Conservation (phyloP, 2,888 invertebrate species). For the Tridacna crocea region DNA sequence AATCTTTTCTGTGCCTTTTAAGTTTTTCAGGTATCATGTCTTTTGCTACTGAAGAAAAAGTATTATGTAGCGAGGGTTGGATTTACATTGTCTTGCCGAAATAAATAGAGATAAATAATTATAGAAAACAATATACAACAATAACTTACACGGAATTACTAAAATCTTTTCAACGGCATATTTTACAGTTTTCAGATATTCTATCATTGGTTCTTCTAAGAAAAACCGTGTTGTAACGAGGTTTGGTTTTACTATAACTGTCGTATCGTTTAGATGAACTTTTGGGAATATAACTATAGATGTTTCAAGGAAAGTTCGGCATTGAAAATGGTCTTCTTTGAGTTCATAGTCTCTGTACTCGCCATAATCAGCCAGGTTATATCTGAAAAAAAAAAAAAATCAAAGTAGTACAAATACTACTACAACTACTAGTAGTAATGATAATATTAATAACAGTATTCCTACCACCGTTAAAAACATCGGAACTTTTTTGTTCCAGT, state of each 20-base stretch:
- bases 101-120: too few species aligned
- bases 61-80: too few species aligned
- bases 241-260: constrained; percentile 49
- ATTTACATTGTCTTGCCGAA: too few species aligned
- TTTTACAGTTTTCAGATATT: constrained; percentile 31
- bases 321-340: constrained; percentile 36
- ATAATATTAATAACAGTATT: too few species aligned
- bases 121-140: too few species aligned
- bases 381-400: constrained; percentile 30
- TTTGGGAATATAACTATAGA: constrained; percentile 58
- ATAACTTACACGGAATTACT: constrained; percentile 47
- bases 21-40: too few species aligned
- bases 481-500: too few species aligned
- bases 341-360: constrained; percentile 50
- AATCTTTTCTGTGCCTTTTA: too few species aligned
- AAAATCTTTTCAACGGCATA: constrained; percentile 46
- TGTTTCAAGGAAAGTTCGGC: constrained; percentile 44
- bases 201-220: constrained; percentile 40
- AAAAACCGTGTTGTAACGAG: constrained; percentile 29
- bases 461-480: too few species aligned
- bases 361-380: constrained; percentile 49
- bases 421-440: too few species aligned
- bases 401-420: not conserved
- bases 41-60: too few species aligned
- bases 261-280: constrained; percentile 51